A percentile compares a stretch with the other conserved stretches of the same genome.
phyloP scores from a whole-genome alignment of 2,113 vertebrate species.

The Poecilia latipinna region DNA sequence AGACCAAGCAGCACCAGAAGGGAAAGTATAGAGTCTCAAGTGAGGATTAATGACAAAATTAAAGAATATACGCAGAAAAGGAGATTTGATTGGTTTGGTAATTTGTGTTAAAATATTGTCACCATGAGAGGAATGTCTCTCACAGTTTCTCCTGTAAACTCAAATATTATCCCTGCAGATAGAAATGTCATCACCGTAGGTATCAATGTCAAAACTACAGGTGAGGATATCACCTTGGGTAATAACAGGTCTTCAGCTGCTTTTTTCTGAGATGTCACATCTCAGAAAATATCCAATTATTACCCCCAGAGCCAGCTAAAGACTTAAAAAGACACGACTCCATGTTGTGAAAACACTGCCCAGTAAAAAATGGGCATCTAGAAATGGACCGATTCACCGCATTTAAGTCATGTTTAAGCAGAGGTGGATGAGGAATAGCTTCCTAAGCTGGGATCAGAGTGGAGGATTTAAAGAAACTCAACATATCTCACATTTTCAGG shows the following conservation, averaged over 20 bases:
- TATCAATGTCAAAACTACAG: conserved; percentile 51
- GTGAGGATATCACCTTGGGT: conserved; percentile 23
- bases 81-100: background rate
- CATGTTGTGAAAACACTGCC: conserved; percentile 20
- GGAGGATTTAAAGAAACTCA: conserved; percentile 56
- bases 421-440: conserved; percentile 47
- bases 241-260: conserved; percentile 15
- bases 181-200: conserved; percentile 51
- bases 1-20: too few species aligned
- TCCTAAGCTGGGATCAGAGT: conserved; percentile 64
- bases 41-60: background rate
- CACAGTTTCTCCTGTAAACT: conserved; percentile 11
- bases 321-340: background rate
- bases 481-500: conserved; percentile 70
- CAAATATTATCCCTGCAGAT: conserved; percentile 31
- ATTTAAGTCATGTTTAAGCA: conserved; percentile 48
- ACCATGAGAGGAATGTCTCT: conserved; percentile 13
- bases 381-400: conserved; percentile 30
- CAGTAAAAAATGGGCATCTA: conserved; percentile 26
- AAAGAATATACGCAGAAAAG: background rate
- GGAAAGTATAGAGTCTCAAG: background rate
- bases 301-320: conserved; percentile 19
- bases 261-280: conserved; percentile 5
- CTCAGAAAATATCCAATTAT: conserved; percentile 37
- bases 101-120: background rate